Evolutionary conservation across 2,888 invertebrate genomes (phyloP).

Genomic region (Orthonevra nobilis): DNA sequence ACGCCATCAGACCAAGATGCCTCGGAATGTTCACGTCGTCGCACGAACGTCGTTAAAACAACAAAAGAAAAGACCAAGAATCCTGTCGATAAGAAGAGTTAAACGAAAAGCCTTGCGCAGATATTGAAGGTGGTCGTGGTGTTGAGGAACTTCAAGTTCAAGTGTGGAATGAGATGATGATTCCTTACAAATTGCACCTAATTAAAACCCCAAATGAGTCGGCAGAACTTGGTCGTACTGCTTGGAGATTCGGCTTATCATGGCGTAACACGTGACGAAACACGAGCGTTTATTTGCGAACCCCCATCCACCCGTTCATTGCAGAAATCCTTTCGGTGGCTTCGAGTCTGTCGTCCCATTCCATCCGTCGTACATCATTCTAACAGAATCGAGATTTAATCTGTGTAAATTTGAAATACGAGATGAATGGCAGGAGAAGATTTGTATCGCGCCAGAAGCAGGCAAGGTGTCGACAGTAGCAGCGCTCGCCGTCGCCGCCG

Average conservation of each 20-base stretch:
- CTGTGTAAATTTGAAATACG: conserved; percentile 25
- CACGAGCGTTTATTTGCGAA: conserved; percentile 27
- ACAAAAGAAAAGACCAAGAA: not conserved
- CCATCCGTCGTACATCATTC: conserved; percentile 34
- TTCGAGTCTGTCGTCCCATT: no score
- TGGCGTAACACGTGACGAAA: conserved; percentile 45
- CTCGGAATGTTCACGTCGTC: conserved; percentile 47
- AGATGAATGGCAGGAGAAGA: no score
- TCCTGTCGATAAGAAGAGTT: conserved; percentile 16
- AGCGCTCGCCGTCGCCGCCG: not conserved
- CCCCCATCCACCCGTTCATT: no score
- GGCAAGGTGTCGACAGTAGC: conserved; percentile 34
- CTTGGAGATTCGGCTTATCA: conserved; percentile 23
- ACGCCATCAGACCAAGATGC: conserved; percentile 25
- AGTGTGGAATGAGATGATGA: not conserved
- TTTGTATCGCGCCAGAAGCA: conserved; percentile 33
- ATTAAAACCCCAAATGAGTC: conserved; percentile 38
- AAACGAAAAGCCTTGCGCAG: conserved; percentile 22
- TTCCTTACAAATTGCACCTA: conserved; percentile 44
- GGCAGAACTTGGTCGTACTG: conserved; percentile 4
- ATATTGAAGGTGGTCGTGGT: no score
- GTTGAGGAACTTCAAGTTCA: not conserved
- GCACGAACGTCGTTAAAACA: conserved; percentile 21
- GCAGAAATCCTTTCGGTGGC: not conserved
- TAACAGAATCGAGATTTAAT: conserved; percentile 41